Evolutionary conservation across 2,797 vertebrate species (phyloP).

Genomic region (Nyctalus aviator): DNA sequence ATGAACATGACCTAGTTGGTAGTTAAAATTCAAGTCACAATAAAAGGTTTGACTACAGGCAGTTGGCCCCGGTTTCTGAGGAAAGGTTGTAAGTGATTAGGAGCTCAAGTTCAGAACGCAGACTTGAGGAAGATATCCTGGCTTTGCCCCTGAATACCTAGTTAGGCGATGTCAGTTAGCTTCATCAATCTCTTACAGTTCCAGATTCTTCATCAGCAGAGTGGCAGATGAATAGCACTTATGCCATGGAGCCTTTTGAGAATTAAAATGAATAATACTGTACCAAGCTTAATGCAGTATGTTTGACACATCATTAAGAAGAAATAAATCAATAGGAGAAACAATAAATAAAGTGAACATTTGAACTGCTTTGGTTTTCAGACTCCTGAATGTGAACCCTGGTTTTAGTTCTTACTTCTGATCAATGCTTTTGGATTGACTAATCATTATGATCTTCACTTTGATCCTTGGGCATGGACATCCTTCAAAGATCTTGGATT

Average conservation of each 20-base stretch:
- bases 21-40: conserved; percentile 17
- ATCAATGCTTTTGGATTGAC: not conserved
- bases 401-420: not conserved
- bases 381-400: not conserved
- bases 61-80: not conserved
- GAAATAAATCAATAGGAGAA: not conserved
- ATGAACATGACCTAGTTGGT: not conserved
- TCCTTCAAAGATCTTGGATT: not conserved
- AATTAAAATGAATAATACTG: not conserved
- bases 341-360: not conserved
- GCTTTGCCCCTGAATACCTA: not conserved
- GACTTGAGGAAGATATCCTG: not conserved
- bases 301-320: not conserved
- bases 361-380: not conserved
- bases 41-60: not conserved
- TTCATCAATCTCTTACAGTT: not conserved
- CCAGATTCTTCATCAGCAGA: not conserved
- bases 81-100: not conserved
- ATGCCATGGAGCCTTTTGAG: not conserved
- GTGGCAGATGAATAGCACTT: not conserved
- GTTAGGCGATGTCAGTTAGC: too few relatives aligned
- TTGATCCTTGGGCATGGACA: not conserved
- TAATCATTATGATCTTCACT: not conserved
- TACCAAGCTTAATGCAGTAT: not conserved
- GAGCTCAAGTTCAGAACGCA: not conserved